Evolutionary conservation across 2,888 invertebrate species (phyloP), one percentile per base, ranked within the genome.

Genomic region (Drosophila affinis): DNA sequence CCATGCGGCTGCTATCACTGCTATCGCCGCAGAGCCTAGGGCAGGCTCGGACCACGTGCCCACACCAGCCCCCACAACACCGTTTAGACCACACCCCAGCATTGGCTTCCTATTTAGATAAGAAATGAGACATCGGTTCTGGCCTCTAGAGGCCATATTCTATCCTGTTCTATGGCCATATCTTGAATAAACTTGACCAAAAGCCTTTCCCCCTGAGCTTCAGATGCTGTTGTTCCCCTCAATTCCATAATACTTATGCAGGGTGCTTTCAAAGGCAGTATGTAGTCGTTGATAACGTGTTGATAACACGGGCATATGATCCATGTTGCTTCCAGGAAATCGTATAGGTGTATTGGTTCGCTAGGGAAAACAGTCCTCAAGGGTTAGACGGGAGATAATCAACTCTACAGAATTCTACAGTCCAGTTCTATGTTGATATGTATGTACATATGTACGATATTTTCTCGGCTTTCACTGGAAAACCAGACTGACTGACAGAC

Each of bases 91-190:
- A 21, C 21, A 21, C 21, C 21, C 21, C 21, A 21, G 29, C 18
- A 24, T 39, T 48, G 39, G 63, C 72, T 72, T 72, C 72, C 72
- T 73, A 72, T 32, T 55, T 72, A 58, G 73, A 72, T 72, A 72
- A 55, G 51, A 55, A 14, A n/a, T 39, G 14, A 7, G 3, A 39
- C 6, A 3, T 21, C 3, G 3, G 24, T 24, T 24, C 24, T 2
- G 14, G 14, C 6, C 5, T 2, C 39, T 6, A 14, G 39, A n/a
- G 39, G 14, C 1, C 18, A 18, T 48, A 1, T 48, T 17, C 17
- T 9, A 9, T 10, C 6, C 34, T 14, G 34, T 14, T 6, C 39
- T 7, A 0, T 39, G 39, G 39, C 34, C n/a, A 21, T 21, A 44
- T 1, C 24, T 32, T 0, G 32, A 44, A 49, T 32, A 12, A 52